Conservation (phyloP, 2,888 invertebrate genomes). For the Andrena haemorrhoa region DNA sequence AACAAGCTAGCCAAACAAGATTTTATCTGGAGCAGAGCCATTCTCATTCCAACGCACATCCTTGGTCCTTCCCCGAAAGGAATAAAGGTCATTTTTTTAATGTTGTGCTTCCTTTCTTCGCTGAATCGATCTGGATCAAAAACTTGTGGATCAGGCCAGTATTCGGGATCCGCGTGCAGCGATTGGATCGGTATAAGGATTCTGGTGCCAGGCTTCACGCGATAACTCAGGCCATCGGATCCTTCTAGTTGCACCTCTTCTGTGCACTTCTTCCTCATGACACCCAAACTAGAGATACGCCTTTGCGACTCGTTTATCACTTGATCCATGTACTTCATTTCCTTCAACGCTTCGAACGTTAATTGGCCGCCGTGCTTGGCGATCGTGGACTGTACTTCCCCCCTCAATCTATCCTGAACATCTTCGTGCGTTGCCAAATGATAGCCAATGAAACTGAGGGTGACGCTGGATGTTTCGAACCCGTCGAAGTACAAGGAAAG, state of each 20-base stretch:
- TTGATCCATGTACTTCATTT: slow-evolving; percentile 86
- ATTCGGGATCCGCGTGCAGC: slow-evolving; percentile 67
- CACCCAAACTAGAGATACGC: slow-evolving; percentile 36
- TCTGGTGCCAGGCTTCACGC: slow-evolving; percentile 63
- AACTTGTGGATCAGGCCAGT: slow-evolving; percentile 72
- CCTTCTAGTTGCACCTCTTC: slow-evolving; percentile 68
- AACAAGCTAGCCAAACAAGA: slow-evolving; percentile 64
- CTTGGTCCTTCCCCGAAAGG: slow-evolving; percentile 80
- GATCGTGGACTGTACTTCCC: slow-evolving; percentile 83
- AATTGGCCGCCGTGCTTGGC: slow-evolving; percentile 81
- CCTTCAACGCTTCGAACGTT: slow-evolving; percentile 85
- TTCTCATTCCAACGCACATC: slow-evolving; percentile 76
- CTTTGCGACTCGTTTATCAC: slow-evolving; percentile 82
- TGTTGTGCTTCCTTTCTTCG: slow-evolving; percentile 59
- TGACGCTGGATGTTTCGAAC: slow-evolving; percentile 86
- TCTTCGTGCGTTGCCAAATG: slow-evolving; percentile 84
- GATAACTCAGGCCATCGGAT: slow-evolving; percentile 71
- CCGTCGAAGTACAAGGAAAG: slow-evolving; percentile 86
- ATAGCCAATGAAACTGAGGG: slow-evolving; percentile 84
- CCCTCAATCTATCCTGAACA: slow-evolving; percentile 85
- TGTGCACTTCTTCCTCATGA: slow-evolving; percentile 70
- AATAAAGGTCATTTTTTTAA: slow-evolving; percentile 69
- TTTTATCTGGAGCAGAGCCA: slow-evolving; percentile 74
- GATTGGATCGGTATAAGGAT: slow-evolving; percentile 60
- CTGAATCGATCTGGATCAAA: slow-evolving; percentile 78